phyloP scores from a whole-genome alignment of 2,888 invertebrate species.

The Saturnia japonica region DNA sequence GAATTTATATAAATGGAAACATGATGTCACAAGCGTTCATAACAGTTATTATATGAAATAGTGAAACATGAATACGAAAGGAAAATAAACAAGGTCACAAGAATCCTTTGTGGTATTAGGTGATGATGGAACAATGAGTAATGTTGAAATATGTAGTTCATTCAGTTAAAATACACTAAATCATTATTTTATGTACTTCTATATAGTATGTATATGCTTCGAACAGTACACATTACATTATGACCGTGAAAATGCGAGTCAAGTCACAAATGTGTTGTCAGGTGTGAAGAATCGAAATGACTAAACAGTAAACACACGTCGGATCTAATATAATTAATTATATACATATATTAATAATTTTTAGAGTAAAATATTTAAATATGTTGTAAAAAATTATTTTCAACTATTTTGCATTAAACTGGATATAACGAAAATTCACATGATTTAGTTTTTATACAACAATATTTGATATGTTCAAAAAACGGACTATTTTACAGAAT shows the following conservation, averaged over 20 bases:
- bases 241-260: conserved; percentile 24
- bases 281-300: conserved; percentile 22
- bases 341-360: too few relatives aligned
- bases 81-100: background rate
- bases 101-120: background rate
- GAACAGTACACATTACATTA: conserved; percentile 10
- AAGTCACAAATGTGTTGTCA: conserved; percentile 20
- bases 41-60: background rate
- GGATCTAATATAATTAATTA: conserved; percentile 16
- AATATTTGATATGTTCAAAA: background rate
- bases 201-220: background rate
- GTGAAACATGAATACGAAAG: background rate
- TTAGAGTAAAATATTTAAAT: background rate
- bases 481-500: background rate
- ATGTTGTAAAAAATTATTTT: background rate
- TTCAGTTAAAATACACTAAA: background rate
- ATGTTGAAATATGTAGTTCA: background rate
- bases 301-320: conserved; percentile 18
- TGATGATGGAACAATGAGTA: background rate
- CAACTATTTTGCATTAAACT: background rate
- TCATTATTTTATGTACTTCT: too few relatives aligned
- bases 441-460: background rate
- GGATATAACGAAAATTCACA: background rate
- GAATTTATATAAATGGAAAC: background rate
- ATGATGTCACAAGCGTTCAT: background rate